Evolutionary conservation across 2,797 vertebrate genomes (phyloP), one percentile per base, ranked within the genome.

Genomic region (Catamblyrhynchus diadema): DNA sequence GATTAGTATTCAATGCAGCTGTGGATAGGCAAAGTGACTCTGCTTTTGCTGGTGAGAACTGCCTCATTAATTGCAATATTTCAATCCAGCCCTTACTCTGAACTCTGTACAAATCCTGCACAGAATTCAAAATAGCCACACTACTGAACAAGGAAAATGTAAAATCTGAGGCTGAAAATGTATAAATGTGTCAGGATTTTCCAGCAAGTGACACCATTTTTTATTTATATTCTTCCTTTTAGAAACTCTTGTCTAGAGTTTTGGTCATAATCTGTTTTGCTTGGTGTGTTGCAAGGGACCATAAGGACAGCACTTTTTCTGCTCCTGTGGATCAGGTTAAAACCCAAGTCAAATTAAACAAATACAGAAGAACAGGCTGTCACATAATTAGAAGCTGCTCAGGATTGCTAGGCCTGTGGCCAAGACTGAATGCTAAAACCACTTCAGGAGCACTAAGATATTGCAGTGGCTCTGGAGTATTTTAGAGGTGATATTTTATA

Each of bases 271-370:
- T 78, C 21, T 74, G 12, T 65, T 85, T 81, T 77, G 44, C 37
- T 70, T 53, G 21, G 25, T 84, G 45, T 32, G 18, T 57, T 93
- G 74, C 11, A 3, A 42, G 80, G 78, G 53, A 33, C 77, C 47
- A 44, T 82, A 87, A 70, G 50, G 27, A 90, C 71, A 48, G 88
- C 93, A 93, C 57, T 65, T 50, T 65, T 93, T 64, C 73, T 77
- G 3, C 77, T 84, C 23, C 72, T 81, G 62, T 95, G 79, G 57
- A 75, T 69, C 79, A 91, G 61, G 53, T 92, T 92, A 90, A 96
- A 94, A 84, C 35, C 17, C 51, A 88, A 81, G 62, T 75, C 93
- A 96, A 77, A 90, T 56, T 88, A 93, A 93, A 92, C 66, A 81
- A 79, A 83, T 69, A 93, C 27, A 80, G 50, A 73, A 92, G 51